A percentile compares a stretch with the other conserved stretches of the same genome.
Evolutionary conservation across 1,140 invertebrate genomes (phyloP).

Genomic region (Pinna nobilis): DNA sequence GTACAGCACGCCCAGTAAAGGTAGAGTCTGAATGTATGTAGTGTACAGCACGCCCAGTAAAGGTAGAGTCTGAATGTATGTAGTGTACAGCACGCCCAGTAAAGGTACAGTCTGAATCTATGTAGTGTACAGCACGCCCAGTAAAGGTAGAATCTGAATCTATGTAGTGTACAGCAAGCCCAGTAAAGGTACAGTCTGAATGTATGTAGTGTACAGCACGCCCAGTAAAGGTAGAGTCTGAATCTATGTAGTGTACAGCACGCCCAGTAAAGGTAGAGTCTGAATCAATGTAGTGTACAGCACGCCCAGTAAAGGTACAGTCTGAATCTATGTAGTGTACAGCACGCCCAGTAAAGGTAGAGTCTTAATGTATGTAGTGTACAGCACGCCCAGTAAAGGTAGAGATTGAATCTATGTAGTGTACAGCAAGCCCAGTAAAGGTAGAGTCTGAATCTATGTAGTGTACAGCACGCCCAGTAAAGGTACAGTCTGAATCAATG

Average conservation of each 20-base stretch:
- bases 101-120: background rate
- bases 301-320: no score
- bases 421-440: no score
- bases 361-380: no score
- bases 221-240: conserved; percentile 1
- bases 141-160: no score
- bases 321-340: no score
- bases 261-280: no score
- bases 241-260: background rate
- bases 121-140: no score
- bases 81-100: background rate
- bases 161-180: background rate
- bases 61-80: conserved; percentile 78
- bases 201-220: background rate
- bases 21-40: conserved; percentile 83
- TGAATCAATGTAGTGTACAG: background rate
- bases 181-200: background rate
- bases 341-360: no score
- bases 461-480: no score
- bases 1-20: background rate
- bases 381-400: no score
- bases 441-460: no score
- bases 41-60: conserved; percentile 91
- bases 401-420: no score
- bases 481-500: background rate